Evolutionary conservation across 2,888 invertebrate genomes (phyloP).

Genomic region (Heliconius aoede): DNA sequence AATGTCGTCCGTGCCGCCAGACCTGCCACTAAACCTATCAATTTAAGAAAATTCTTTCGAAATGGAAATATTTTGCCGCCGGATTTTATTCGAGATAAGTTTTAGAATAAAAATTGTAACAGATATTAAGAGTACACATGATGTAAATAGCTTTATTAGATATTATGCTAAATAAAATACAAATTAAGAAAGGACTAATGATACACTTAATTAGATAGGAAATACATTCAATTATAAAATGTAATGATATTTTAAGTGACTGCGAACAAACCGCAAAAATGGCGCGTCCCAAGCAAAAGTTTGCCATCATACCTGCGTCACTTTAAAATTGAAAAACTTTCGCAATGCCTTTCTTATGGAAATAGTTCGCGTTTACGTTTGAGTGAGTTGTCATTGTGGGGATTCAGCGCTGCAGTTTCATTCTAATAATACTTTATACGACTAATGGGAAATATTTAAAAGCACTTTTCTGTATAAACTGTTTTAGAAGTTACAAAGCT

Average conservation of each 20-base stretch:
- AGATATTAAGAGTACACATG: background rate
- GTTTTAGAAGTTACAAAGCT: background rate
- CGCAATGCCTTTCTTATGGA: conserved; percentile 81
- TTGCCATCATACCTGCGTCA: conserved; percentile 82
- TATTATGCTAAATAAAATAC: too few relatives aligned
- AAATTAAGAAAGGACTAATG: background rate
- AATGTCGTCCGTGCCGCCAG: conserved; percentile 68
- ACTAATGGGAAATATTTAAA: conserved; percentile 43
- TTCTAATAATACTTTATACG: conserved; percentile 64
- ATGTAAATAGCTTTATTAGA: background rate
- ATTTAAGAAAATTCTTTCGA: conserved; percentile 64
- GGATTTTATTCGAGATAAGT: background rate
- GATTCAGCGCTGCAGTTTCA: conserved; percentile 71
- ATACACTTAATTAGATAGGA: background rate
- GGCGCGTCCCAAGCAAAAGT: conserved; percentile 74
- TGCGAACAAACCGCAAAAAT: conserved; percentile 45
- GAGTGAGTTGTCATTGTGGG: conserved; percentile 81
- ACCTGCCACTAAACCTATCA: conserved; percentile 64
- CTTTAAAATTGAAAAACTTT: conserved; percentile 84
- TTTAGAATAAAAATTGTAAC: background rate
- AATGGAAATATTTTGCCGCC: conserved; percentile 40
- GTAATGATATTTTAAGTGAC: conserved; percentile 33
- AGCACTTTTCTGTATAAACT: conserved; percentile 32
- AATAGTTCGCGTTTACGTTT: conserved; percentile 81
- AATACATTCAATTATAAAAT: conserved; percentile 22